Evolutionary conservation across 2,113 vertebrate species (phyloP).

Genomic region (Empidonax alnorum): DNA sequence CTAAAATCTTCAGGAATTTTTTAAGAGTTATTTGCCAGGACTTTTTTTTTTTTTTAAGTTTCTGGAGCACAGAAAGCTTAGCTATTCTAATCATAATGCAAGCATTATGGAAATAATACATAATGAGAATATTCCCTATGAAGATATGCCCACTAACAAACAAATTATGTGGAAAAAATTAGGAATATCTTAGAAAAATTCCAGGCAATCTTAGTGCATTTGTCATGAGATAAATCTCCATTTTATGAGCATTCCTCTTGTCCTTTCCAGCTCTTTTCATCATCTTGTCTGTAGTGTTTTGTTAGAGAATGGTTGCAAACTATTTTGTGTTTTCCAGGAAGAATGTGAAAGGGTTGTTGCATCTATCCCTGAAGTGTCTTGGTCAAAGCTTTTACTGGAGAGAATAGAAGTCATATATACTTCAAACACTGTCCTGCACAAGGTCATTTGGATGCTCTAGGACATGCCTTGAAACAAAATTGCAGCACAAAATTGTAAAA

Average conservation of each 20-base stretch:
- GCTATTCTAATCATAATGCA: neutral
- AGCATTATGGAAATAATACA: neutral
- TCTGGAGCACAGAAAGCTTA: neutral
- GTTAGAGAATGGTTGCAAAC: neutral
- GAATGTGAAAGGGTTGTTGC: neutral
- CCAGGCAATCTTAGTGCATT: neutral
- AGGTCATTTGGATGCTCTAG: neutral
- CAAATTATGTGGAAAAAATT: neutral
- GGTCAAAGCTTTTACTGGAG: neutral
- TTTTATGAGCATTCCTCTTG: neutral
- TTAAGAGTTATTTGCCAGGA: neutral
- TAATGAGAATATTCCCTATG: neutral
- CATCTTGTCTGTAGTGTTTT: neutral
- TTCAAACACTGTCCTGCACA: neutral
- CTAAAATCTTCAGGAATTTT: neutral
- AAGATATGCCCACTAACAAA: neutral
- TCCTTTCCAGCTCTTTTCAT: neutral
- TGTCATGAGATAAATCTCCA: neutral
- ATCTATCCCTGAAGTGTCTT: neutral
- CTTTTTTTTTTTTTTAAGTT: neutral
- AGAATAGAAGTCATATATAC: neutral
- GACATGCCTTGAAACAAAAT: neutral
- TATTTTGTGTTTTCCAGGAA: neutral
- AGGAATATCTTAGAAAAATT: conserved; percentile 8
- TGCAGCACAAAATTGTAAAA: neutral